Conservation (phyloP, 2,797 vertebrate species). For the Petrocephalus sullivani region DNA sequence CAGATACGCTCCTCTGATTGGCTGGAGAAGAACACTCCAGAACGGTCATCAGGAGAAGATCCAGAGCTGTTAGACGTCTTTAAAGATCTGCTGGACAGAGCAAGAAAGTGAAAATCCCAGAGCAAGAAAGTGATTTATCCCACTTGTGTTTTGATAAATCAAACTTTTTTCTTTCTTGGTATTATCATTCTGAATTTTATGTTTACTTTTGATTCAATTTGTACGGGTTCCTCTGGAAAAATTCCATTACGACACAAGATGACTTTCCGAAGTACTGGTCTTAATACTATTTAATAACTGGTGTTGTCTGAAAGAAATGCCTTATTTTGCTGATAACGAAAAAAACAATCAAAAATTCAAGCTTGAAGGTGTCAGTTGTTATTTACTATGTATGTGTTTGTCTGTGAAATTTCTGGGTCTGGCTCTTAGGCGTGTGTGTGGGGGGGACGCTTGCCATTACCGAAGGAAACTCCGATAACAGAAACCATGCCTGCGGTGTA, state of each 20-base stretch:
- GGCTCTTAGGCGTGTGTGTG: not conserved
- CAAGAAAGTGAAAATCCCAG: slow-evolving; percentile 50
- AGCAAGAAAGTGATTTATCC: not conserved
- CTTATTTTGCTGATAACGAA: not conserved
- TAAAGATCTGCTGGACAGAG: slow-evolving; percentile 63
- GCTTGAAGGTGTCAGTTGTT: not conserved
- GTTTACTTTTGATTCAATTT: not conserved
- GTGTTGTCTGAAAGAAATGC: not conserved
- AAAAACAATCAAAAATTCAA: not conserved
- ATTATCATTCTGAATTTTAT: not conserved
- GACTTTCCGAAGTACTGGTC: not conserved
- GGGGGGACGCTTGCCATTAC: not conserved
- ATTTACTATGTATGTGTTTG: not conserved
- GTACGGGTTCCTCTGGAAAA: not conserved
- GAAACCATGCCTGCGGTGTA: not conserved
- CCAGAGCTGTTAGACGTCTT: slow-evolving; percentile 68
- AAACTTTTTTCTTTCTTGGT: not conserved
- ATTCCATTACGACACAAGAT: not conserved
- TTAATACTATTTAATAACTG: not conserved
- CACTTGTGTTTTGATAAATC: not conserved
- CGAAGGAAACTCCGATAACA: not conserved
- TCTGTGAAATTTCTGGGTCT: not conserved
- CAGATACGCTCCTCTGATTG: slow-evolving; percentile 79
- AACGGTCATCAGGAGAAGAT: slow-evolving; percentile 66
- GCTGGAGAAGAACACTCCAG: slow-evolving; percentile 72